Percentiles rank a stretch among this genome's conserved stretches.
Conservation (phyloP, 2,113 vertebrate genomes). For the Cryptotis parvus region DNA sequence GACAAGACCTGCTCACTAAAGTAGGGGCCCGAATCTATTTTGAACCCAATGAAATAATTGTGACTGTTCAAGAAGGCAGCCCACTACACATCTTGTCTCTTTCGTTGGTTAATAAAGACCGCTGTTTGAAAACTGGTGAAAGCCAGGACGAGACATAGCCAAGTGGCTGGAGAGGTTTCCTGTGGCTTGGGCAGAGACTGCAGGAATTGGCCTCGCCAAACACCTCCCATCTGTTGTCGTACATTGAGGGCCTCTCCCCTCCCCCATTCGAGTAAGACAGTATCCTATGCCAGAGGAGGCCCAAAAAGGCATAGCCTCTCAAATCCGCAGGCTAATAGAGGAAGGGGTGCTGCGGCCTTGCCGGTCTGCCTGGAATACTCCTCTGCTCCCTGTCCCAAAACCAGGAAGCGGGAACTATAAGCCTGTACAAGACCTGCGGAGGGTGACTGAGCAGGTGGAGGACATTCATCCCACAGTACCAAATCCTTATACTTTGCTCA, state of each 20-base stretch:
- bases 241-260: too few species aligned
- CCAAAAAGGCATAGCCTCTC: neutral
- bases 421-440: neutral
- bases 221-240: too few species aligned
- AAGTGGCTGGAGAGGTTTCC: too few species aligned
- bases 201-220: too few species aligned
- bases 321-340: neutral
- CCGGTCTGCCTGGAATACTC: neutral
- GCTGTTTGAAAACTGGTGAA: too few species aligned
- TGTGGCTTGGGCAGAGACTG: too few species aligned
- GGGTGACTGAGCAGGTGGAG: neutral
- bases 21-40: neutral
- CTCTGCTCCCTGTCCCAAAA: neutral
- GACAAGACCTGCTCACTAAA: neutral
- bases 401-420: neutral
- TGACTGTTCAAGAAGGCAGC: neutral
- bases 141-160: too few species aligned
- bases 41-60: neutral
- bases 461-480: neutral
- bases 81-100: neutral
- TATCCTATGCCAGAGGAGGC: neutral
- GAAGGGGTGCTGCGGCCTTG: too few species aligned
- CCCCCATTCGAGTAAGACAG: neutral
- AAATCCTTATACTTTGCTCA: neutral
- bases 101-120: too few species aligned